phyloP scores from a whole-genome alignment of 2,113 vertebrate species.

The Amphiprion ocellaris region DNA sequence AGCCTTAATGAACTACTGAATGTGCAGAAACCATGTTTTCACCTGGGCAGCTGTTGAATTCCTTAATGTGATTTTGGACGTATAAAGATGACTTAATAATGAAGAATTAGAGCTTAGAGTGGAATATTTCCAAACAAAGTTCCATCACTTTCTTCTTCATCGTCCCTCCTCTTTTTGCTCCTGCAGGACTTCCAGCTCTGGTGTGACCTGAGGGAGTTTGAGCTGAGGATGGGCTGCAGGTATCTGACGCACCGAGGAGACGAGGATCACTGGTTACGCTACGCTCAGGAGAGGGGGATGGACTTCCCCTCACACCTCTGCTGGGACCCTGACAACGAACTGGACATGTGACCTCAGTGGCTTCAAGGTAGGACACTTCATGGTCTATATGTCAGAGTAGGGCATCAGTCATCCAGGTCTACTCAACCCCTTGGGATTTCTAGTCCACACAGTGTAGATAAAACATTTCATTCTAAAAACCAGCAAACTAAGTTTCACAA shows the following conservation, averaged over 20 bases:
- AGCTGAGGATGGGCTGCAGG: constrained; percentile 73
- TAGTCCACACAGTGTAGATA: neutral
- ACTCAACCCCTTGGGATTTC: neutral
- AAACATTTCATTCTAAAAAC: neutral
- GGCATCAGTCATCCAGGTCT: no score
- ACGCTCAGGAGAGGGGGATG: constrained; percentile 67
- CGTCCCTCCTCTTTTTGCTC: neutral
- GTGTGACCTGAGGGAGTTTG: constrained; percentile 83
- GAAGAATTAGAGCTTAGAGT: no score
- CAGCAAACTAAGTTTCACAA: no score
- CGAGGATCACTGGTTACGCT: constrained; percentile 73
- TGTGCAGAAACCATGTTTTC: no score
- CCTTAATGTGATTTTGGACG: no score
- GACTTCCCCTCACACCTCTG: constrained; percentile 66
- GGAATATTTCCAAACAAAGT: no score
- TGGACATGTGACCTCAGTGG: constrained; percentile 13
- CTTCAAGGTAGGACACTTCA: constrained; percentile 23
- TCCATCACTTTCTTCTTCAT: no score
- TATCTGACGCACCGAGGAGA: constrained; percentile 83
- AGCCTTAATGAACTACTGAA: no score
- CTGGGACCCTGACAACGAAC: constrained; percentile 6
- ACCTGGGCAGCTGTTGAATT: no score
- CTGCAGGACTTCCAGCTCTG: constrained; percentile 84
- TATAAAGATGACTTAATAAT: no score
- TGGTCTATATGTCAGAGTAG: no score